These are phyloP conservation scores for Sphenopsis melanotis DNA, from an alignment of 2,797 vertebrate species.

Conservation along the genomic window DNA sequence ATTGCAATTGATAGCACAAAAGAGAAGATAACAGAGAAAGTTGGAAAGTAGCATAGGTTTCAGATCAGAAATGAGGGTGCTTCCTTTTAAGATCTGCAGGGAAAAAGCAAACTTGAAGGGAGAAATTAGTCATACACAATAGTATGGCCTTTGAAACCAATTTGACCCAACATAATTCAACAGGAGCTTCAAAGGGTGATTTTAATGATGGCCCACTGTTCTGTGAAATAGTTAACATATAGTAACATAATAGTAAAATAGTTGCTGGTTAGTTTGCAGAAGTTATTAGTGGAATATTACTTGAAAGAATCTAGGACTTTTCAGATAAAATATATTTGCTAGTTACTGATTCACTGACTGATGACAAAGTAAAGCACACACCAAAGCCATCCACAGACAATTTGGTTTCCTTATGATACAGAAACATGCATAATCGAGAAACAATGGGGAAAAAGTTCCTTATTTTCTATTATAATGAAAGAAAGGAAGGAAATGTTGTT, in stretches of 20 bases:
- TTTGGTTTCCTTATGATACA: not conserved
- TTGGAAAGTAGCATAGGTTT: not conserved
- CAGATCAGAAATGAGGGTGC: not conserved
- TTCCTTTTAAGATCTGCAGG: not conserved
- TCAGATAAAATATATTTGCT: not conserved
- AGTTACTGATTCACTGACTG: not conserved
- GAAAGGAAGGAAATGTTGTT: not conserved
- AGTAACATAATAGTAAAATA: not conserved
- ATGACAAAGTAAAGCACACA: not conserved
- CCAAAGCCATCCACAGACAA: not conserved
- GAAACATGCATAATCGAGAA: not conserved
- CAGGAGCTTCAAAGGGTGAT: not conserved
- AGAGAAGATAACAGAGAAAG: not conserved
- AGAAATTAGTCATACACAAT: not conserved
- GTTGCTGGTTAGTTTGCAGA: not conserved
- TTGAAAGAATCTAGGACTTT: not conserved
- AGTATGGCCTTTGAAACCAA: not conserved
- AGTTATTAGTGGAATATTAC: not conserved
- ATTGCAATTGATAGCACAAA: not conserved
- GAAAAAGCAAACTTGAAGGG: not conserved
- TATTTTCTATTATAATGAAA: not conserved
- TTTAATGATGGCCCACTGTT: not conserved
- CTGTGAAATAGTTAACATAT: not conserved
- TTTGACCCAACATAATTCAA: not conserved
- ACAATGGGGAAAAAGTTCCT: not conserved